phyloP scores from a whole-genome alignment of 2,888 invertebrate species.

The Clusia tigrina region DNA sequence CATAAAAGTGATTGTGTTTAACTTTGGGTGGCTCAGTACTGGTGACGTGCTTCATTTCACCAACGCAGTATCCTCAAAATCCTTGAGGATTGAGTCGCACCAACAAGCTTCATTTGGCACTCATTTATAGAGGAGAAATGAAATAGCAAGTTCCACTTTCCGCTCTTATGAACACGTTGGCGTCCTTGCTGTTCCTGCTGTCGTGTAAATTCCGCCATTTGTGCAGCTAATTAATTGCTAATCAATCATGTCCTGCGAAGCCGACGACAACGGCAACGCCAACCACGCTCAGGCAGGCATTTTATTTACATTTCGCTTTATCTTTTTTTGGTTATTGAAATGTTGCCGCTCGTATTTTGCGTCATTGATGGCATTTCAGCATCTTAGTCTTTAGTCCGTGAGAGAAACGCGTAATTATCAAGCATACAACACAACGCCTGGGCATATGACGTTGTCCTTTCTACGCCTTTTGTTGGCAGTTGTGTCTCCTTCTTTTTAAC shows the following conservation, averaged over 20 bases:
- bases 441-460: not conserved
- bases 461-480: conserved; percentile 3
- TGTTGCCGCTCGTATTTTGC: not conserved
- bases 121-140: conserved; percentile 7
- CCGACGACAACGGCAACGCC: conserved; percentile 34
- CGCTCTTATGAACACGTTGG: conserved; percentile 33
- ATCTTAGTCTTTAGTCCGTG: no score
- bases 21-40: not conserved
- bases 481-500: conserved; percentile 6
- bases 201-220: conserved; percentile 60
- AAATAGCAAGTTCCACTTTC: no score
- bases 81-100: not conserved
- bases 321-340: conserved; percentile 23
- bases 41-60: not conserved
- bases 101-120: conserved; percentile 15
- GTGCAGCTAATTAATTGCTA: conserved; percentile 63
- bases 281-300: not conserved
- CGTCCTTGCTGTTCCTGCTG: no score
- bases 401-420: conserved; percentile 11
- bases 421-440: not conserved
- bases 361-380: conserved; percentile 4
- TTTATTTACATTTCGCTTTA: not conserved
- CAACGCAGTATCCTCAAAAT: not conserved
- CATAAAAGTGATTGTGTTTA: conserved; percentile 36
- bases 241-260: conserved; percentile 55